Evolutionary conservation across 2,113 vertebrate species (phyloP).

Genomic region (Etheostoma spectabile): DNA sequence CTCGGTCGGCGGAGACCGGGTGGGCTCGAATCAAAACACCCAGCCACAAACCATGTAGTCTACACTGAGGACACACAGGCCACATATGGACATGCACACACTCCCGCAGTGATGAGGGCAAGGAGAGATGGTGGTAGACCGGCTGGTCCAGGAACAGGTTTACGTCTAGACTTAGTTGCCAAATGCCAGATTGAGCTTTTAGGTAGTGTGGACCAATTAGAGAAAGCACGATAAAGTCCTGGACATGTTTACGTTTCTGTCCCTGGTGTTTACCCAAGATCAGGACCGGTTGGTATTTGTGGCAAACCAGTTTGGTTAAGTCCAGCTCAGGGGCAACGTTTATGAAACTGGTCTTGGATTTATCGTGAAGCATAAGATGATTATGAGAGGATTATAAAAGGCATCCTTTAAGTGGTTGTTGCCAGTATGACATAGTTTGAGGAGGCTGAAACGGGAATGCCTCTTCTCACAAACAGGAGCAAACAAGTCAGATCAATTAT

Average conservation of each 20-base stretch:
- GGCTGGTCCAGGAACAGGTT: conserved; percentile 31
- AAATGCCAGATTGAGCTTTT: background rate
- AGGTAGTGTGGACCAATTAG: background rate
- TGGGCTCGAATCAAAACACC: conserved; percentile 29
- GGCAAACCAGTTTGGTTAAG: background rate
- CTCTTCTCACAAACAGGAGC: too few species aligned
- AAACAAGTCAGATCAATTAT: too few species aligned
- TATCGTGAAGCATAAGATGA: background rate
- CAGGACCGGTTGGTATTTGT: background rate
- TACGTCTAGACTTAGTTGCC: background rate
- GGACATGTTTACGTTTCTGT: background rate
- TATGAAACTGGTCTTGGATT: background rate
- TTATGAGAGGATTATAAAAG: background rate
- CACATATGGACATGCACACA: conserved; percentile 29
- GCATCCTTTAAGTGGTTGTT: background rate
- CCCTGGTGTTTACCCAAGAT: background rate
- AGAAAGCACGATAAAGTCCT: background rate
- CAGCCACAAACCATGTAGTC: conserved; percentile 30
- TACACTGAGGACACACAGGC: conserved; percentile 30
- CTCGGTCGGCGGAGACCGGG: background rate
- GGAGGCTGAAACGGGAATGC: background rate
- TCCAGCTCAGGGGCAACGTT: conserved; percentile 19
- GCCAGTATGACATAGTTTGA: background rate
- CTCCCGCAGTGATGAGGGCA: background rate
- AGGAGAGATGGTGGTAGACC: conserved; percentile 34